Percentiles rank a stretch among this genome's conserved stretches.
Conservation (phyloP, 2,113 vertebrate species). For the Paraplagusia blochii region DNA sequence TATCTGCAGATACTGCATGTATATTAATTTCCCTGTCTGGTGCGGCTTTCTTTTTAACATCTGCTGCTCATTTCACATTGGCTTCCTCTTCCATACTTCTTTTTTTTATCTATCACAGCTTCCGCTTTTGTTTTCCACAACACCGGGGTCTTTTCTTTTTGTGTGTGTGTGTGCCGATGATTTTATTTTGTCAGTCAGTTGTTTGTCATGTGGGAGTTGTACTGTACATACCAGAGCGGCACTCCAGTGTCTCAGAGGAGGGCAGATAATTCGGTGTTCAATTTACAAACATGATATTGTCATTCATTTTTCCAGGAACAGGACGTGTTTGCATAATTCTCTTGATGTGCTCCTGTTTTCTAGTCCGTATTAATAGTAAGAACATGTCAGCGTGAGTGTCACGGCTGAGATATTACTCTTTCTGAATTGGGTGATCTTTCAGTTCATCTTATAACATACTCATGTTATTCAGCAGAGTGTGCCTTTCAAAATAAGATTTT, state of each 20-base stretch:
- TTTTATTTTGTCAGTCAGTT: slow-evolving; percentile 17
- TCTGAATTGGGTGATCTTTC: slow-evolving; percentile 27
- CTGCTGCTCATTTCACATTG: slow-evolving; percentile 42
- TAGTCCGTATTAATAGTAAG: slow-evolving; percentile 51
- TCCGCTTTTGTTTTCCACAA: slow-evolving; percentile 16
- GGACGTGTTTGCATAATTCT: slow-evolving; percentile 32
- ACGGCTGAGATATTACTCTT: slow-evolving; percentile 42
- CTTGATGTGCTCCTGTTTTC: slow-evolving; percentile 51
- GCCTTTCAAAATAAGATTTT: no score
- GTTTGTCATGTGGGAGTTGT: slow-evolving; percentile 25
- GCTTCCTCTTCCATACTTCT: slow-evolving; percentile 8
- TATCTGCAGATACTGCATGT: slow-evolving; percentile 44
- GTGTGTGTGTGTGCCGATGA: slow-evolving; percentile 22
- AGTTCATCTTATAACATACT: neutral
- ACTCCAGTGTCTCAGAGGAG: slow-evolving; percentile 53
- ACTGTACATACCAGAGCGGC: slow-evolving; percentile 41
- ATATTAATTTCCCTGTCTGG: slow-evolving; percentile 39
- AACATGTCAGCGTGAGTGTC: slow-evolving; percentile 43
- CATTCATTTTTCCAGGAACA: slow-evolving; percentile 53
- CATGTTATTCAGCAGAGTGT: no score
- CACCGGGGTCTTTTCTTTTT: slow-evolving; percentile 35
- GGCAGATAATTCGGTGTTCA: slow-evolving; percentile 61
- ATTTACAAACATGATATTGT: slow-evolving; percentile 70
- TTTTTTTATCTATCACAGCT: neutral
- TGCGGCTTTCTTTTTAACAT: slow-evolving; percentile 38